phyloP scores from a whole-genome alignment of 2,113 vertebrate genomes.

The Malurus elegans region DNA sequence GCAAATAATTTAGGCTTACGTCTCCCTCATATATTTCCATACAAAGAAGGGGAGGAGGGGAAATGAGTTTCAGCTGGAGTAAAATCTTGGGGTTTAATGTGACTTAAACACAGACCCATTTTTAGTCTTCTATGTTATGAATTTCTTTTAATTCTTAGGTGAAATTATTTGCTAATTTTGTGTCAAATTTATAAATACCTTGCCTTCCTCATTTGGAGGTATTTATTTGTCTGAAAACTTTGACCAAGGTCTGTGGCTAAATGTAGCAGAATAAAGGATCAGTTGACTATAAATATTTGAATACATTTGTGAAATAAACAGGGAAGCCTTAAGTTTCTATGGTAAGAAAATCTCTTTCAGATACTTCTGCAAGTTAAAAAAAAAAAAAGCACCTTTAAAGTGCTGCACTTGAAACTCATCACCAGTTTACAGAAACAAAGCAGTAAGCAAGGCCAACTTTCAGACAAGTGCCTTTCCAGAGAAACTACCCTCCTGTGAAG shows the following conservation, averaged over 20 bases:
- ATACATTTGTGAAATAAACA: neutral
- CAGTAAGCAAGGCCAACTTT: neutral
- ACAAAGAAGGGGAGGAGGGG: neutral
- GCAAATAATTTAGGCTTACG: constrained; percentile 35
- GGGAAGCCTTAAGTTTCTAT: neutral
- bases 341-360: neutral
- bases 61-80: constrained; percentile 46
- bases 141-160: neutral
- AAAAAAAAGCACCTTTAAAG: neutral
- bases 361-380: neutral
- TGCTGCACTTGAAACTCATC: neutral
- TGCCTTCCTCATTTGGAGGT: neutral
- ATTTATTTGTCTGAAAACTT: neutral
- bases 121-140: neutral
- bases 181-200: neutral
- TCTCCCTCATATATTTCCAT: neutral
- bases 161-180: neutral
- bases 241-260: neutral
- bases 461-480: neutral
- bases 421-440: neutral
- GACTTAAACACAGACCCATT: neutral
- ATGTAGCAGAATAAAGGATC: neutral
- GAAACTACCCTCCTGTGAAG: neutral
- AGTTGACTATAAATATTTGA: neutral
- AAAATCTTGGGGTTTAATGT: constrained; percentile 6